Evolutionary conservation across 2,113 vertebrate genomes (phyloP).

Genomic region (Melanerpes formicivorus): DNA sequence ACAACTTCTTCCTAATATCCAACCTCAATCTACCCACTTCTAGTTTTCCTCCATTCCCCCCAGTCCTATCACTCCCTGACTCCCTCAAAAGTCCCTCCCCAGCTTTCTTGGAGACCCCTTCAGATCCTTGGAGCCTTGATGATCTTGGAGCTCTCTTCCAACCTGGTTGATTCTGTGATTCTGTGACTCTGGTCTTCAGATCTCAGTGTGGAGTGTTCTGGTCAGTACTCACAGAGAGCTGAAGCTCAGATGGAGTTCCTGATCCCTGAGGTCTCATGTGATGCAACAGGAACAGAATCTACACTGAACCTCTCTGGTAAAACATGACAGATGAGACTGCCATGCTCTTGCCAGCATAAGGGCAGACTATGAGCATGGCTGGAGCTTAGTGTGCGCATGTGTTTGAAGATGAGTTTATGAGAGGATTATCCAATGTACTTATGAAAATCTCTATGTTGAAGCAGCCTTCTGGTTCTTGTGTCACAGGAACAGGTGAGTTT

Average conservation of each 20-base stretch:
- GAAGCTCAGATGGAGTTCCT: background rate
- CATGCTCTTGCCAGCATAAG: background rate
- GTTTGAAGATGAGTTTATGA: background rate
- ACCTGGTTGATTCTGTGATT: too few relatives aligned
- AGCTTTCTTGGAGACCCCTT: too few relatives aligned
- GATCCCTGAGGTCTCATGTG: background rate
- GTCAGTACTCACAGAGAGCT: background rate
- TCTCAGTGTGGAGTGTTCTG: background rate
- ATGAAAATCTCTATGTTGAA: background rate
- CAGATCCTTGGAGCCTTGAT: too few relatives aligned
- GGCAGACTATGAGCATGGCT: background rate
- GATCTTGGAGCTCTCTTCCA: too few relatives aligned
- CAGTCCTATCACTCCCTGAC: too few relatives aligned
- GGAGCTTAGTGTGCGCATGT: accelerated
- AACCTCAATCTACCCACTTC: too few relatives aligned
- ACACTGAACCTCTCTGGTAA: background rate
- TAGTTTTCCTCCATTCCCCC: too few relatives aligned
- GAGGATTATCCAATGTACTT: background rate
- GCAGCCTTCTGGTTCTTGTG: background rate
- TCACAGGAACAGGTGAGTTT: background rate
- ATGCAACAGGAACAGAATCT: background rate
- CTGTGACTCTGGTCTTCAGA: background rate
- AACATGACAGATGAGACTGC: background rate
- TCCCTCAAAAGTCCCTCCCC: too few relatives aligned
- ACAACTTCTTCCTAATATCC: too few relatives aligned